Conservation (phyloP, 1,140 invertebrate genomes). For the Asobara japonica region DNA sequence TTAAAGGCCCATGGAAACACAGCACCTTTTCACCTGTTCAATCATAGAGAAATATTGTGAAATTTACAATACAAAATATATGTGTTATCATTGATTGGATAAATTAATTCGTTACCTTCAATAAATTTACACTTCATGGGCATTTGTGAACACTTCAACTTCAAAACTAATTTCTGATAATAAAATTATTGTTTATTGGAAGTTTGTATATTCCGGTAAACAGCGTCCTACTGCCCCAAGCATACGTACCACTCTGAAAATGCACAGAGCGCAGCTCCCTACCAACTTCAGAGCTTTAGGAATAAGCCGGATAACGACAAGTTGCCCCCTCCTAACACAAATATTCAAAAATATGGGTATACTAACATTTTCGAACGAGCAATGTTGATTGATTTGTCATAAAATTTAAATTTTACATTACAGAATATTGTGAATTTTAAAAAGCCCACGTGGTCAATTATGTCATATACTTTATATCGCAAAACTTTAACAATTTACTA, state of each 20-base stretch:
- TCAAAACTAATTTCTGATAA: too few relatives aligned
- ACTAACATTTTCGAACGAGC: too few relatives aligned
- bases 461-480: too few relatives aligned
- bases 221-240: background rate
- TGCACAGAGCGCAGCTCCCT: background rate
- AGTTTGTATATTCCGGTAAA: background rate
- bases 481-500: too few relatives aligned
- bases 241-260: background rate
- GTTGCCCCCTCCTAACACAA: too few relatives aligned
- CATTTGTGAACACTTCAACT: background rate
- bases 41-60: conserved; percentile 16
- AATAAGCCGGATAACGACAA: too few relatives aligned
- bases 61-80: conserved; percentile 22
- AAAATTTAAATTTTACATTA: too few relatives aligned
- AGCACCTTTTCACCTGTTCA: conserved; percentile 89
- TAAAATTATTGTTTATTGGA: background rate
- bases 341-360: too few relatives aligned
- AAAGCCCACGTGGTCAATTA: too few relatives aligned
- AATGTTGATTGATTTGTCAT: too few relatives aligned
- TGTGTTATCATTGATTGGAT: background rate
- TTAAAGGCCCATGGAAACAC: conserved; percentile 94
- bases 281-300: background rate
- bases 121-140: conserved; percentile 28
- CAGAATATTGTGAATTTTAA: too few relatives aligned
- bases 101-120: background rate